Evolutionary conservation across 37 sponge, comb jelly and placozoan genomes (phyloP), one percentile per base, ranked within the genome.

Genomic region (Amphimedon queenslandica): DNA sequence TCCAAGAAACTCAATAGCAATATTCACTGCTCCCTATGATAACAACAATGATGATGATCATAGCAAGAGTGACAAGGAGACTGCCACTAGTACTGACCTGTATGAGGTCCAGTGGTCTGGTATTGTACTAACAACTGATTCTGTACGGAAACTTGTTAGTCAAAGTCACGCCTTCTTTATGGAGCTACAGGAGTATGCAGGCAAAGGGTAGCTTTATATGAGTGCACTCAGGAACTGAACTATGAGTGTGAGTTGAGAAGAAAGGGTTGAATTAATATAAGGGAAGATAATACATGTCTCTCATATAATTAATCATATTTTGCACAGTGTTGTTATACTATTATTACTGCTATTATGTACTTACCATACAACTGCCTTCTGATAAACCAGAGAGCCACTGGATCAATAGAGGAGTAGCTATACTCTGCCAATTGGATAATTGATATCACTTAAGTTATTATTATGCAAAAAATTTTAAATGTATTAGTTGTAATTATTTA

Each of bases 151-250:
- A 47, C 53, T 47, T 8, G 53, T 47, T 13, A 47, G 13, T 47
- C 53, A 47, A 47, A 47, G 53, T 13, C 53, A 47, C 13, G 53
- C 53, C 8, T 47, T 47, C 13, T 47, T 47, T 47, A 47, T 47
- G 53, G 53, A 47, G 13, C 53, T 47, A 13, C 53, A 47, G 31
- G 57, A 1, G 47, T 23, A 25, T 1, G 28, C 32, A 38, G 66
- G 30, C 25, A 33, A n/a, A 70, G 85, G 25, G 76, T 82, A 0
- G 37, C 37, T 69, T 71, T 90, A 11, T 82, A 82, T 55, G 86
- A 76, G 70, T 83, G 81, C 55, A 73, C 84, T 1, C 78, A 65
- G 29, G 67, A 32, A 0, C 73, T 63, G 40, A 71, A 70, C 66
- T 64, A 36, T 38, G 38, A 28, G 70, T 47, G 1, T 32, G 43